These are phyloP conservation scores for Odontamblyopus lacepedii DNA, from an alignment of 2,797 vertebrate genomes.

Conservation along the genomic window DNA sequence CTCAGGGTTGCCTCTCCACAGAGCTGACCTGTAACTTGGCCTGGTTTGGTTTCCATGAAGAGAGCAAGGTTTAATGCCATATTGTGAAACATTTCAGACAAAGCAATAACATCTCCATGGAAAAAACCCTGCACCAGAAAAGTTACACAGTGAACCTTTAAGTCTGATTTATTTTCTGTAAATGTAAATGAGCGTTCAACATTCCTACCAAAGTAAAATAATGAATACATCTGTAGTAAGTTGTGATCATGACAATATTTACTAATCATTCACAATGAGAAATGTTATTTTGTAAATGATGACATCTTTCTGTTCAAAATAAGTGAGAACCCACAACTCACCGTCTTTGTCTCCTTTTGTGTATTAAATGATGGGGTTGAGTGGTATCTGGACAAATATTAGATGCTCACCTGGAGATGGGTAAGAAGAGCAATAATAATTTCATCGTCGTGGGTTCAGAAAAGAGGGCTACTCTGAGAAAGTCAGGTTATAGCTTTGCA, in stretches of 20 bases:
- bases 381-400: constrained; percentile 14
- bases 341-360: constrained; percentile 3
- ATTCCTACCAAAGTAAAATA: neutral
- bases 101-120: too few relatives aligned
- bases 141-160: too few relatives aligned
- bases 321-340: neutral
- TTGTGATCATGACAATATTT: neutral
- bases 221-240: neutral
- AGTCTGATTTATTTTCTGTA: too few relatives aligned
- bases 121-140: too few relatives aligned
- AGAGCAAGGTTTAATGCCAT: too few relatives aligned
- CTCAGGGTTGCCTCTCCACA: too few relatives aligned
- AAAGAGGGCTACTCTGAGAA: constrained; percentile 1
- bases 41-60: too few relatives aligned
- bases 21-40: too few relatives aligned
- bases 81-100: too few relatives aligned
- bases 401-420: constrained; percentile 22
- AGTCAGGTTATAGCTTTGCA: neutral
- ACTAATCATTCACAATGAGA: neutral
- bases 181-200: too few relatives aligned
- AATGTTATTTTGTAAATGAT: neutral
- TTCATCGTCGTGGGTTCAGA: constrained; percentile 17
- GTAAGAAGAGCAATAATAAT: constrained; percentile 31
- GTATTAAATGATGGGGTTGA: constrained; percentile 11
- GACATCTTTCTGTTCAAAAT: neutral